Conservation (phyloP, 2,113 vertebrate species). For the Phoenicopterus ruber region DNA sequence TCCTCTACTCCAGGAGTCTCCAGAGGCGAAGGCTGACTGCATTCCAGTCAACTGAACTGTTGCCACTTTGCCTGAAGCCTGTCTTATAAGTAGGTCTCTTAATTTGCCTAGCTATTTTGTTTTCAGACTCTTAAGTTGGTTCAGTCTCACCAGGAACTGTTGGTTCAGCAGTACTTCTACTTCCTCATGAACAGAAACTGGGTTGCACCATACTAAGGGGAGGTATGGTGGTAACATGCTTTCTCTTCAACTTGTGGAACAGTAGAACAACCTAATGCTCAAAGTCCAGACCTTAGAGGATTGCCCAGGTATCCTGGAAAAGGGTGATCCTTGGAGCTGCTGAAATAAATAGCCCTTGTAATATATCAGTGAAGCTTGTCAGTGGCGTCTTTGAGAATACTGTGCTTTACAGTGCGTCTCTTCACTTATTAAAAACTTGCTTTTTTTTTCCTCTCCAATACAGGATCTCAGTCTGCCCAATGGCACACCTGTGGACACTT, state of each 20-base stretch:
- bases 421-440: not conserved
- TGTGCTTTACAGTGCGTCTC: not conserved
- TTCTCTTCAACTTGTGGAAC: not conserved
- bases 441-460: not conserved
- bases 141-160: not conserved
- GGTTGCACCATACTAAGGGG: not conserved
- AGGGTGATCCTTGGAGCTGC: not conserved
- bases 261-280: not conserved
- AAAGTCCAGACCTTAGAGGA: not conserved
- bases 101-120: not conserved
- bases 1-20: accelerated
- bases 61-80: not conserved
- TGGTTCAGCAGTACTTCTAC: not conserved
- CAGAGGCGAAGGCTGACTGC: not conserved
- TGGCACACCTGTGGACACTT: slow-evolving; percentile 88
- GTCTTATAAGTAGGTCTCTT: not conserved
- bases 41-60: not conserved
- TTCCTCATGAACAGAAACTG: not conserved
- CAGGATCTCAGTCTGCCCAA: slow-evolving; percentile 91
- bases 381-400: not conserved
- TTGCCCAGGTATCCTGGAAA: not conserved
- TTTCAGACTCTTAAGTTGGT: not conserved
- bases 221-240: not conserved
- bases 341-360: not conserved
- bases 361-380: not conserved